Base-by-base conservation (phyloP, 2,888 invertebrate genomes). In the Sympetrum striolatum region DNA sequence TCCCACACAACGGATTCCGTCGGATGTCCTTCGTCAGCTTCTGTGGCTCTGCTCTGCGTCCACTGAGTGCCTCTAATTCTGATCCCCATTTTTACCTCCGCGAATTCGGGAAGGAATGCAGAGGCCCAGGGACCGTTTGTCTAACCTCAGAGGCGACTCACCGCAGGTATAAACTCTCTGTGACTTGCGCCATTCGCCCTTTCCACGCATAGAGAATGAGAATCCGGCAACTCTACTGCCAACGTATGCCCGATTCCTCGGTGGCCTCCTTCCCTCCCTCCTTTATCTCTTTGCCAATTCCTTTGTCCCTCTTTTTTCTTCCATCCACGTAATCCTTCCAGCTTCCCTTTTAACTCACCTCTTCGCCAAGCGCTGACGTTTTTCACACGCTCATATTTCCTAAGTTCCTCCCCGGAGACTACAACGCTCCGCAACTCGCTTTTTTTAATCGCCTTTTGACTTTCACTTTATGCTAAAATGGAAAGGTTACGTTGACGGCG, bases 201-300 rank as follows among this genome's bases (percentile, higher is more conserved):
- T 60, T 86, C 58, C 86, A 86, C 60, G 86, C 86, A 86, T 86
- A 64, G 86, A 64, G 35, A 86, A 86, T 86, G 86, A 86, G 86
- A 82, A 82, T 82, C 82, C 44, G 0, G 6, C 44, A 44, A 44
- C 44, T 44, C 44, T 8, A 44, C 44, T 6, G 44, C 0, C 44
- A 44, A 44, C 44, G 44, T 44, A 44, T 44, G 44, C 44, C 44
- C 44, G 44, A 44, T 44, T 44, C 44, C 4, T 6, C 2, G 39
- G 6, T 6, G 44, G 0, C 44, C 44, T 44, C 0, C 44, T 44
- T 44, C 10, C 44, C 44, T 44, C 44, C 10, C 10, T 8, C 44
- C 44, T 44, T 39, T 39, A 2, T 6, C 39, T 8, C 44, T 44
- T 44, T 10, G 44, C 14, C 35, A 6, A 15, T 80, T 35, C 37